phyloP scores from a whole-genome alignment of 2,888 invertebrate species.

The Cheilosia grossa region DNA sequence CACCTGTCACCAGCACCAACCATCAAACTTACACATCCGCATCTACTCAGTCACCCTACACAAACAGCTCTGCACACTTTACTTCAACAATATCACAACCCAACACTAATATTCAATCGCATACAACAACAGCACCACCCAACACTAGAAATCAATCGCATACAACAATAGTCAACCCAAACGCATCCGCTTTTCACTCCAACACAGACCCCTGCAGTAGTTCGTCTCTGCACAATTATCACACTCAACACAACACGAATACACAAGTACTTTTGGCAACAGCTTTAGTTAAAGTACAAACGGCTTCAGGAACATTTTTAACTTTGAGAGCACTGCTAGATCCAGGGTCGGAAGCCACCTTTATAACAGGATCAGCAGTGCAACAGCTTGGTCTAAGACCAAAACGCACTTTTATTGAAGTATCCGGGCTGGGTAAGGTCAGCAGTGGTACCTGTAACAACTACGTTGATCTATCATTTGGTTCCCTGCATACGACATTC shows the following conservation, averaged over 20 bases:
- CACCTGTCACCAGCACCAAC: neutral
- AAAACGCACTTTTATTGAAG: neutral
- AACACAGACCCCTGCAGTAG: neutral
- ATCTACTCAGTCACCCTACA: neutral
- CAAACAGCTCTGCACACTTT: neutral
- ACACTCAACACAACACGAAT: neutral
- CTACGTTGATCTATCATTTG: neutral
- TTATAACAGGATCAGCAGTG: constrained; percentile 11
- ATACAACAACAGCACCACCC: neutral
- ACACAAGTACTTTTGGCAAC: neutral
- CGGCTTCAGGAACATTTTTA: neutral
- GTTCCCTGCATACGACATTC: neutral
- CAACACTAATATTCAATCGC: no score
- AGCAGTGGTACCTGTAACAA: constrained; percentile 2
- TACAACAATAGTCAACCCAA: neutral
- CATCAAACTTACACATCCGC: neutral
- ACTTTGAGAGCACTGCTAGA: constrained; percentile 1
- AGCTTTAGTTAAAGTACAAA: neutral
- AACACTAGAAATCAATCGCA: neutral
- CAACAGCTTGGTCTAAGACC: neutral
- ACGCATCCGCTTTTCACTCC: neutral
- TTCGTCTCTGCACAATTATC: neutral
- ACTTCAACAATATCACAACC: neutral
- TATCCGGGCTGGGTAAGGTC: constrained; percentile 11
- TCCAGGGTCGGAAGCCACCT: constrained; percentile 6